A percentile compares a stretch with the other conserved stretches of the same genome.
phyloP scores from a whole-genome alignment of 1,140 invertebrate genomes.

The Aphaenogaster ashmeadi region DNA sequence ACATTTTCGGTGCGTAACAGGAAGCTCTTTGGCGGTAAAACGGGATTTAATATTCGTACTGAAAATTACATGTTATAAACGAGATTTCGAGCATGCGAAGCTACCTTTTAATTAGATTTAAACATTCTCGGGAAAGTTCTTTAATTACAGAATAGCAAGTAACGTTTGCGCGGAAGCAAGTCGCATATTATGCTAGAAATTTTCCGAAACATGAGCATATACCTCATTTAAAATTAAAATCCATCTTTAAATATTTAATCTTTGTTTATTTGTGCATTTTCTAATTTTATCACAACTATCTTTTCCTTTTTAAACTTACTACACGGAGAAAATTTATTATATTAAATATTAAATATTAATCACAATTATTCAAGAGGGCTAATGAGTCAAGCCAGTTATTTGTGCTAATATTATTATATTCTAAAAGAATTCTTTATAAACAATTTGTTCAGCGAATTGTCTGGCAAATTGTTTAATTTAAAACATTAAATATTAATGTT shows the following conservation, averaged over 20 bases:
- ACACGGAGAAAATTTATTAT: too few relatives aligned
- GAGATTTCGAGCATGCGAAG: not conserved
- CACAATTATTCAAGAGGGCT: too few relatives aligned
- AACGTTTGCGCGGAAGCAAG: not conserved
- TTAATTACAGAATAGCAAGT: slow-evolving; percentile 21
- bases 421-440: too few relatives aligned
- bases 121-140: slow-evolving; percentile 18
- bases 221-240: slow-evolving; percentile 26
- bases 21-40: slow-evolving; percentile 4
- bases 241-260: not conserved
- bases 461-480: too few relatives aligned
- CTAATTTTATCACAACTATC: not conserved
- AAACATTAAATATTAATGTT: too few relatives aligned
- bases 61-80: slow-evolving; percentile 35
- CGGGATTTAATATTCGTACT: slow-evolving; percentile 22
- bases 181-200: not conserved
- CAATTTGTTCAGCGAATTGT: too few relatives aligned
- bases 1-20: slow-evolving; percentile 16
- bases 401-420: too few relatives aligned
- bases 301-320: not conserved
- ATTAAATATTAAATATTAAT: too few relatives aligned
- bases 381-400: too few relatives aligned
- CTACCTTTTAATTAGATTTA: slow-evolving; percentile 35
- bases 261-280: not conserved
- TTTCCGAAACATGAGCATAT: not conserved